phyloP scores from a whole-genome alignment of 2,797 vertebrate genomes.

The Coilia nasus region DNA sequence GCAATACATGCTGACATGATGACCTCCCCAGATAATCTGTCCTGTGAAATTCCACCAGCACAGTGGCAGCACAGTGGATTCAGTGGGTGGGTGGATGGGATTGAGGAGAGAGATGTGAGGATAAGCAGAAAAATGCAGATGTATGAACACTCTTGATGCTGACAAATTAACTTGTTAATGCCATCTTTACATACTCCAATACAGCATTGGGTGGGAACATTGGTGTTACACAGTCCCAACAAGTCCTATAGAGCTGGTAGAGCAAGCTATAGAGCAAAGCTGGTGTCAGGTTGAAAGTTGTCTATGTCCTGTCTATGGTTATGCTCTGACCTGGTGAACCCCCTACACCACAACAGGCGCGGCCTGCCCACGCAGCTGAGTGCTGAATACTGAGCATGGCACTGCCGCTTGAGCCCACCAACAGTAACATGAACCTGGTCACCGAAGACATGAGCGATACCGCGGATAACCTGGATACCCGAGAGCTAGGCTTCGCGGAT shows the following conservation, averaged over 20 bases:
- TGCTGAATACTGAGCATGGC: conserved; percentile 74
- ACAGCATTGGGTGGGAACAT: neutral
- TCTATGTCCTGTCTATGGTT: neutral
- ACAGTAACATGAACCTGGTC: conserved; percentile 76
- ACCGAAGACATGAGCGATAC: conserved; percentile 86
- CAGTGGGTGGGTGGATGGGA: neutral
- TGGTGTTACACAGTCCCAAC: too few species aligned
- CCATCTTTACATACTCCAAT: too few species aligned
- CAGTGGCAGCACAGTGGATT: neutral
- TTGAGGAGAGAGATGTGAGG: neutral
- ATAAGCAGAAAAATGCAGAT: neutral
- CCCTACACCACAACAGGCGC: conserved; percentile 47
- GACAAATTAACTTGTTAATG: neutral
- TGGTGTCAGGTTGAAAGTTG: neutral
- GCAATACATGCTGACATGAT: neutral
- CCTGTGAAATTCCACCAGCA: neutral
- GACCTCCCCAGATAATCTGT: neutral
- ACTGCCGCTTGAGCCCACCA: conserved; percentile 62
- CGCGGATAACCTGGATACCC: conserved; percentile 89
- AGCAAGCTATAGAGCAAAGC: neutral
- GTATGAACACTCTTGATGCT: neutral
- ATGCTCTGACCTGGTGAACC: neutral
- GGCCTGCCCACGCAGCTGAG: conserved; percentile 60
- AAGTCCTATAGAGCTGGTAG: neutral
- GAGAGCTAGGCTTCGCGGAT: conserved; percentile 87